Conservation (phyloP, 1,140 invertebrate genomes). For the Drosophila busckii region DNA sequence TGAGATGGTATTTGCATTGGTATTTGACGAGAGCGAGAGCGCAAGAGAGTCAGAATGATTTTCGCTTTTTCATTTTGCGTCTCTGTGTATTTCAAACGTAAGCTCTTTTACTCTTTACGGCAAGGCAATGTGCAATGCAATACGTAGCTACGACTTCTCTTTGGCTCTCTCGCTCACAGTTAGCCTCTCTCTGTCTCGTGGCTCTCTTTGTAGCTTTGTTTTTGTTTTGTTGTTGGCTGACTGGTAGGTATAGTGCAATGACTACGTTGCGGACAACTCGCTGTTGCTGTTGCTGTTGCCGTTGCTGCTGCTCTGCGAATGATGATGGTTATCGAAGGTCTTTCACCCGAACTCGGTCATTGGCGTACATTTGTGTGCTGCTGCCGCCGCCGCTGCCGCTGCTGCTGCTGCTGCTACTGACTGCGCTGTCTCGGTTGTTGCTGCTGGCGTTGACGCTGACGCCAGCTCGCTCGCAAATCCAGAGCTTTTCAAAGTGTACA, state of each 20-base stretch:
- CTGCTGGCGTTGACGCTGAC: constrained; percentile 33
- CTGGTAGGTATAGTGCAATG: constrained; percentile 56
- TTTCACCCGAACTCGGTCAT: constrained; percentile 79
- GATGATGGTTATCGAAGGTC: constrained; percentile 79
- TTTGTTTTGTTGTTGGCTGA: constrained; percentile 72
- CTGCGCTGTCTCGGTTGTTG: constrained; percentile 40
- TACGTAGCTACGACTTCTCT: no score
- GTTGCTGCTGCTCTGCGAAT: constrained; percentile 66
- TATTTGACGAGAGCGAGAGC: background rate
- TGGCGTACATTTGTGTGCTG: constrained; percentile 78
- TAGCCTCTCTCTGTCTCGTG: background rate
- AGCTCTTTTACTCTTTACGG: no score
- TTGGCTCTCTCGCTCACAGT: constrained; percentile 14
- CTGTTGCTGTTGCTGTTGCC: constrained; percentile 60
- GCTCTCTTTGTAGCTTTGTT: constrained; percentile 39
- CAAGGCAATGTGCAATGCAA: no score
- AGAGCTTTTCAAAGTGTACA: constrained; percentile 79
- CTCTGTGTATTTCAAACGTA: no score
- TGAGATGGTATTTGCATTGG: background rate
- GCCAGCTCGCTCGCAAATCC: constrained; percentile 78
- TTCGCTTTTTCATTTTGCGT: no score
- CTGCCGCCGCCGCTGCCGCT: constrained; percentile 26
- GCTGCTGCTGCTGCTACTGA: constrained; percentile 25
- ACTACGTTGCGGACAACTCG: constrained; percentile 48
- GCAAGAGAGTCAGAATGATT: no score